phyloP scores from a whole-genome alignment of 2,797 vertebrate species.

The Petrocephalus schoutedeni region DNA sequence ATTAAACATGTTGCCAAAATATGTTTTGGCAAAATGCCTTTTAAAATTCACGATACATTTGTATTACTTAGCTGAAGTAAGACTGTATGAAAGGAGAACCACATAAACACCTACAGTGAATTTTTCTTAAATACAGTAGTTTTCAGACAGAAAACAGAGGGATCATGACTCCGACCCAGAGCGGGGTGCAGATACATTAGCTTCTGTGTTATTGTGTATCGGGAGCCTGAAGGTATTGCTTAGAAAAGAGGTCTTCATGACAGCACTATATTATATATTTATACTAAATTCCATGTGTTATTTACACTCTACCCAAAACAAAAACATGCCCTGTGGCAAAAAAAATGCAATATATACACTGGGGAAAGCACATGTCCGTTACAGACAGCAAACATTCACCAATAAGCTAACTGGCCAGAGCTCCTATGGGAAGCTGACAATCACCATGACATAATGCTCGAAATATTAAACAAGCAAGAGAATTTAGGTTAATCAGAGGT shows the following conservation, averaged over 20 bases:
- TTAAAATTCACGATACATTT: neutral
- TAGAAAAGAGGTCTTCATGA: neutral
- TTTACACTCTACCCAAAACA: neutral
- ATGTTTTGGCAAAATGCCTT: neutral
- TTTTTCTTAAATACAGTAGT: neutral
- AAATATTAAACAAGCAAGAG: neutral
- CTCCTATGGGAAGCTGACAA: neutral
- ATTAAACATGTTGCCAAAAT: neutral
- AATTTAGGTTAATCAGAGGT: neutral
- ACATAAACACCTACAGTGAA: neutral
- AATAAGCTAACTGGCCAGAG: neutral
- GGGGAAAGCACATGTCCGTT: neutral
- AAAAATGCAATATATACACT: neutral
- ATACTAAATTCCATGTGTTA: neutral
- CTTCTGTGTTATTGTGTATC: neutral
- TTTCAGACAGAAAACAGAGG: neutral
- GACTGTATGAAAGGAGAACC: neutral
- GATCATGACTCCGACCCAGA: neutral
- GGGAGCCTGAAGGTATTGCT: neutral
- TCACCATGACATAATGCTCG: neutral
- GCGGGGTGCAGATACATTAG: neutral
- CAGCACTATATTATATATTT: constrained; percentile 1
- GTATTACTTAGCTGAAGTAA: neutral
- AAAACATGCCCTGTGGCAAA: neutral
- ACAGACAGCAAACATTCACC: neutral